phyloP scores from a whole-genome alignment of 2,113 vertebrate genomes.

The Brachypodius melanocephalos region DNA sequence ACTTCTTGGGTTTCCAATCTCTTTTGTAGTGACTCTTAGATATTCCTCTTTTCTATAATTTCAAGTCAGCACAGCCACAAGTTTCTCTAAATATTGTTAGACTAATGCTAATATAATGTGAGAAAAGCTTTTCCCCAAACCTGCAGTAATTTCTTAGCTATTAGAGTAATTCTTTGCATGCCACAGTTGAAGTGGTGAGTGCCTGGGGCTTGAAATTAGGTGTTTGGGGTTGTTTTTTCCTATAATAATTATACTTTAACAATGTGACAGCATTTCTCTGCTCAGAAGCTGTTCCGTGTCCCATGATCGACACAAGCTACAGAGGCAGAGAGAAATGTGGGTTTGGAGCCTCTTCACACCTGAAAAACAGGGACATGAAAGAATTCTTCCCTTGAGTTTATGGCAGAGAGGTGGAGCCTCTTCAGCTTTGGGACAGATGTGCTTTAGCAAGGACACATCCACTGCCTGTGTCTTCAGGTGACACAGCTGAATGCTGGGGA shows the following conservation, averaged over 20 bases:
- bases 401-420: neutral
- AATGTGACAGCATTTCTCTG: neutral
- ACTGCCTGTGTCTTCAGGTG: neutral
- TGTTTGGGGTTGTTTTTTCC: neutral
- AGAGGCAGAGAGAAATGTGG: neutral
- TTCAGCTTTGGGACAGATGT: neutral
- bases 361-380: neutral
- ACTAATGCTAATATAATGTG: neutral
- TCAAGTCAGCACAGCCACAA: neutral
- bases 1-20: neutral
- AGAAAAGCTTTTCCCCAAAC: neutral
- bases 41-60: neutral
- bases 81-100: neutral
- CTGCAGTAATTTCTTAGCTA: neutral
- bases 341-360: neutral
- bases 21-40: neutral
- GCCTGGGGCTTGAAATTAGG: neutral
- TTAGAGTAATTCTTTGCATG: neutral
- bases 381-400: neutral
- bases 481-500: neutral
- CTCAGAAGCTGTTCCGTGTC: neutral
- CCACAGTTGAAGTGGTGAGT: neutral
- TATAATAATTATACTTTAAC: neutral
- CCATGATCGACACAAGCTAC: neutral
- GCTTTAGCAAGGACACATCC: neutral